Evolutionary conservation across 2,888 invertebrate species (phyloP), one percentile per base, ranked within the genome.

Genomic region (Timema cristinae): DNA sequence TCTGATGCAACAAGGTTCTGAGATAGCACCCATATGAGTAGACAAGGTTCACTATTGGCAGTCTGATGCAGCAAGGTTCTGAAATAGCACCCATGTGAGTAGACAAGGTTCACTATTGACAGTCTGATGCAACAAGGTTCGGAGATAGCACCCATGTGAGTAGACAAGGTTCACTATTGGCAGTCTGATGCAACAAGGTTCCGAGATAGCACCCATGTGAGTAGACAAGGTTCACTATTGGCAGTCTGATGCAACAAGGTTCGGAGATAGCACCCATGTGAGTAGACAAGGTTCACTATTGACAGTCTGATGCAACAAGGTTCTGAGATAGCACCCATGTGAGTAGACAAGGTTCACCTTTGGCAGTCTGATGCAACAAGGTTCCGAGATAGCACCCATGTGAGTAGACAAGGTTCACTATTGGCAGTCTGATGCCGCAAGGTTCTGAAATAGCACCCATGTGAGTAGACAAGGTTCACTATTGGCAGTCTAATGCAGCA

Each of bases 131-230:
- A 94, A 71, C 95, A 95, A 81, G 95, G 95, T 50, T 91, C 93
- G 9, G 95, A 95, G 82, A 89, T 95, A 77, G 93, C 93, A 2
- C 94, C 95, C 0, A 91, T 91, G 93, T 93, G 84, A 86, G 84
- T 82, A n/a, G n/a, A n/a, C n/a, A n/a, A n/a, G 95, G 95, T 94
- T 95, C 80, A 91, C 93, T 47, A 87, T 94, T 73, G 93, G 93
- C 9, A 91, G 92, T 78, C 86, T 94, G 73, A 85, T 94, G 80
- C 94, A 94, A 71, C 95, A 95, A 81, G 95, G 95, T 50, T 91
- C 93, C 9, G 95, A 95, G 82, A 89, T 95, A 77, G 93, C 93
- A 2, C 94, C 95, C 0, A 91, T 91, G 93, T 93, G 84, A 86
- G 84, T 82, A n/a, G n/a, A n/a, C n/a, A n/a, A n/a, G 95, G 95